Evolutionary conservation across 2,113 vertebrate species (phyloP).

Genomic region (Coptodon rendalli): DNA sequence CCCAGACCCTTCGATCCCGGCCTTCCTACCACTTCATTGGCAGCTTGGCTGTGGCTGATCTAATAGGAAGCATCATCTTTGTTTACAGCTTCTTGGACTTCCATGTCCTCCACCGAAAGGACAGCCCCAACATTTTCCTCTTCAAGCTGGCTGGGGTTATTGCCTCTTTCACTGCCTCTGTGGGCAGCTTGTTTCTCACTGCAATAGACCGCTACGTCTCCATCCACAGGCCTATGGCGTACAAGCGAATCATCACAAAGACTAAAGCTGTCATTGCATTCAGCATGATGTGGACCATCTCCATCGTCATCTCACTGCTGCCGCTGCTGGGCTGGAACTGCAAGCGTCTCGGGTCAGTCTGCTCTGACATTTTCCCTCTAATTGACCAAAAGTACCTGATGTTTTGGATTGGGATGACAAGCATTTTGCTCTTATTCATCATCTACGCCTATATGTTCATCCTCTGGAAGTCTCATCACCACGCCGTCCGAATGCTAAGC

Average conservation of each 20-base stretch:
- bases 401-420: constrained; percentile 97
- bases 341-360: constrained; percentile 87
- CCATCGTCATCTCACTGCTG: constrained; percentile 88
- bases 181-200: constrained; percentile 96
- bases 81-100: constrained; percentile 99
- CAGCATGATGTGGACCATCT: constrained; percentile 94
- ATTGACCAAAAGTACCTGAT: constrained; percentile 94
- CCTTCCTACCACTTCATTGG: constrained; percentile 98
- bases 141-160: constrained; percentile 97
- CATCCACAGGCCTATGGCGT: constrained; percentile 92
- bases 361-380: constrained; percentile 96
- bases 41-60: constrained; percentile 93
- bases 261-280: constrained; percentile 95
- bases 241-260: constrained; percentile 93
- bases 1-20: constrained; percentile 88
- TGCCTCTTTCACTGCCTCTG: constrained; percentile 94
- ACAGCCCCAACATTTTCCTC: constrained; percentile 89
- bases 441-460: constrained; percentile 99
- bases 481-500: constrained; percentile 94
- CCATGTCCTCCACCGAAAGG: constrained; percentile 95
- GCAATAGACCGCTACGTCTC: constrained; percentile 97
- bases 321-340: constrained; percentile 98
- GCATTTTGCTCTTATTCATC: constrained; percentile 88
- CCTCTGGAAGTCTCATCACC: constrained; percentile 96
- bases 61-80: constrained; percentile 95